Evolutionary conservation across 92 coral and sea anemone genomes (phyloP).

Genomic region (Parazoanthus darwini): DNA sequence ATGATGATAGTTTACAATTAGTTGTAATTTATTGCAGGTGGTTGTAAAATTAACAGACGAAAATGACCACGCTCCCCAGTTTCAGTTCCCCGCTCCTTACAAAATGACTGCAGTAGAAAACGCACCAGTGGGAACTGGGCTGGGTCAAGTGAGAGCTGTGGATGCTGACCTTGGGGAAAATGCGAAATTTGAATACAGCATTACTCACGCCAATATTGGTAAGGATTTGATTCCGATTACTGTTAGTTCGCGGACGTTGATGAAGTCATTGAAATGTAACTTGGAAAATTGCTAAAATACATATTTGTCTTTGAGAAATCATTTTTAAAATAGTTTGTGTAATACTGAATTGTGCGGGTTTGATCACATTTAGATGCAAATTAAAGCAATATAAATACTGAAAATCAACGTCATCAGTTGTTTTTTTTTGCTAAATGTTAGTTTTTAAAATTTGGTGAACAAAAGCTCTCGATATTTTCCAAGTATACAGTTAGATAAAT

Average conservation of each 20-base stretch:
- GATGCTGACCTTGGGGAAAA: slow-evolving; percentile 81
- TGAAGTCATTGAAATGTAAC: background rate
- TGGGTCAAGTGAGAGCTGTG: slow-evolving; percentile 71
- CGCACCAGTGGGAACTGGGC: slow-evolving; percentile 74
- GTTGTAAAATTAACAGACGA: slow-evolving; percentile 75
- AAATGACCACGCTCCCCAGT: slow-evolving; percentile 86
- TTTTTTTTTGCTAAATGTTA: too few relatives aligned
- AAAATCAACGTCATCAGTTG: too few relatives aligned
- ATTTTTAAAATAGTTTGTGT: too few relatives aligned
- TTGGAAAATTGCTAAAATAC: background rate
- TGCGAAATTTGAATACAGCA: slow-evolving; percentile 76
- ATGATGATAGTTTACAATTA: too few relatives aligned
- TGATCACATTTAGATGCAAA: too few relatives aligned
- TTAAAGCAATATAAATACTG: too few relatives aligned
- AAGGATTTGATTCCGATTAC: slow-evolving; percentile 11
- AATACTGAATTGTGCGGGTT: too few relatives aligned
- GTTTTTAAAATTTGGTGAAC: too few relatives aligned
- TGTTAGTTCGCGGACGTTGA: too few relatives aligned
- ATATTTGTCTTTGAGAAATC: background rate
- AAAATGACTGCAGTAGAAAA: slow-evolving; percentile 82
- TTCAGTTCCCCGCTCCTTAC: slow-evolving; percentile 93
- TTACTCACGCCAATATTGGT: slow-evolving; percentile 93
- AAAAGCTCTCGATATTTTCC: too few relatives aligned
- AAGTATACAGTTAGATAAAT: too few relatives aligned
- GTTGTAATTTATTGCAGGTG: slow-evolving; percentile 49